phyloP scores from a whole-genome alignment of 2,888 invertebrate species.

The Latrodectus elegans region DNA sequence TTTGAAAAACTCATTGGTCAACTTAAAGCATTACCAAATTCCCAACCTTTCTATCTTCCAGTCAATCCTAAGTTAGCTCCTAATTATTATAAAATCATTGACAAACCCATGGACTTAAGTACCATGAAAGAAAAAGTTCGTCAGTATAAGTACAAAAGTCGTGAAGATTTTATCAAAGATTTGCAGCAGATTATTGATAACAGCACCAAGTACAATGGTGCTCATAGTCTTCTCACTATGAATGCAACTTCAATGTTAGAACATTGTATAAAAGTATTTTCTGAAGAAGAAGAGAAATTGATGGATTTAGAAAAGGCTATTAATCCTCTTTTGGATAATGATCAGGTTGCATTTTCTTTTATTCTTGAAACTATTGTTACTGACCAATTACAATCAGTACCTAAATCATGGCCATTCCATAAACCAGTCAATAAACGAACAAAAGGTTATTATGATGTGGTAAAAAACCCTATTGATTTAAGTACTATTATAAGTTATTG shows the following conservation, averaged over 20 bases:
- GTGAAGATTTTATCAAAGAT: constrained; percentile 95
- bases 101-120: constrained; percentile 96
- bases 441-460: constrained; percentile 94
- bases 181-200: constrained; percentile 97
- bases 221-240: constrained; percentile 87
- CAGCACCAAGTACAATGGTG: constrained; percentile 92
- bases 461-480: constrained; percentile 96
- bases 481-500: constrained; percentile 84
- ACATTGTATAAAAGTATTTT: constrained; percentile 88
- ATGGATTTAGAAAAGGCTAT: constrained; percentile 98
- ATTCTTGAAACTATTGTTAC: constrained; percentile 92
- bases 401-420: constrained; percentile 96
- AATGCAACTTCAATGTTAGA: constrained; percentile 92
- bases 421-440: constrained; percentile 98
- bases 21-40: constrained; percentile 91
- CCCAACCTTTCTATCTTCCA: constrained; percentile 91
- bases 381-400: constrained; percentile 88
- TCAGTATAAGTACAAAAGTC: constrained; percentile 91
- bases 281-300: constrained; percentile 93
- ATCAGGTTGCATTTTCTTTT: constrained; percentile 94
- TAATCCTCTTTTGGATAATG: constrained; percentile 96
- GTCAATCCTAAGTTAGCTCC: constrained; percentile 95
- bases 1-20: constrained; percentile 93
- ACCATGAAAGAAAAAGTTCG: constrained; percentile 93
- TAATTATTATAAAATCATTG: constrained; percentile 94